Base-by-base conservation (phyloP, 2,888 invertebrate genomes). In the Calameuta pallipes region DNA sequence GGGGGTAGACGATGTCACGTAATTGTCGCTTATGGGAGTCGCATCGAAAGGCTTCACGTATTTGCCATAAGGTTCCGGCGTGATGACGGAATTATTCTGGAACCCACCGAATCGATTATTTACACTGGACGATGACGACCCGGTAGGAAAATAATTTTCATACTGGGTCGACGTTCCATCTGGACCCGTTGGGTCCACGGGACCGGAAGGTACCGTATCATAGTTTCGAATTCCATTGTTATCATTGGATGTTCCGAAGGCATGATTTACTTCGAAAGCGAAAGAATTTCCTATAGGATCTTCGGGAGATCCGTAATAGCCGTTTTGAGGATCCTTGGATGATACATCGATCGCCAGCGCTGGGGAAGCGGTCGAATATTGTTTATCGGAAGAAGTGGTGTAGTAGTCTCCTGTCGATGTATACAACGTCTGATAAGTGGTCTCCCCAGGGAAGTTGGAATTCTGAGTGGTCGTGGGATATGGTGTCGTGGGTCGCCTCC, bases 11-110 rank as follows among this genome's bases (percentile, higher is more conserved):
- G 90, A 90, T 1, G 87, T 83, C 1, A 89, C 86, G 73, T 89
- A 90, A 76, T 91, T 90, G 35, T 90, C 89, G 56, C 82, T 86
- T 36, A 92, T 89, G 3, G 92, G 92, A 3, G 90, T 90, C 9
- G 90, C 93, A 74, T 90, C 93, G 11, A 92, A 85, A 2, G 93
- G 93, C 84, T 93, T 93, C 1, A 93, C 92, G 35, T 92, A 91
- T 34, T 91, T 91, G 1, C 93, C 93, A 75, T 94, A 94, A 11
- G 93, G 92, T 70, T 87, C 83, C 34, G 92, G 90, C 56, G 92
- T 89, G 75, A 83, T 78, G 4, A 89, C 82, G 15, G 92, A 92
- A 82, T 93, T 93, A 81, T 93, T 93, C 81, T 93, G 93, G 85
- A 91, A 90, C 3, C 88, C 90, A 1, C 89, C 89, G 33, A 89